phyloP scores from a whole-genome alignment of 2,888 invertebrate genomes.

The Lacanobia oleracea region DNA sequence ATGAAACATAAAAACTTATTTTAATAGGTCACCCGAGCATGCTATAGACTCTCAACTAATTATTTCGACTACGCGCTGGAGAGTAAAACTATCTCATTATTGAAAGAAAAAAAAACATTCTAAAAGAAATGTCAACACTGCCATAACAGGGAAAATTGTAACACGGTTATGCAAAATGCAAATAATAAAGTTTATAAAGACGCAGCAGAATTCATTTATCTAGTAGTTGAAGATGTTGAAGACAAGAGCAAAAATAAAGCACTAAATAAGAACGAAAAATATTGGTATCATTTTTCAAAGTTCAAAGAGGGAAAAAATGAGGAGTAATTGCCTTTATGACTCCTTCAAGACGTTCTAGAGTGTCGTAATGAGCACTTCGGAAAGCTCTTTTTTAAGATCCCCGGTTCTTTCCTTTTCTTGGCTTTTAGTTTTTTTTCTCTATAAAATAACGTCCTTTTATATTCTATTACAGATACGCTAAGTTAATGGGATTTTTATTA shows the following conservation, averaged over 20 bases:
- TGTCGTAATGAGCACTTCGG: constrained; percentile 79
- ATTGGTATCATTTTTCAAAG: constrained; percentile 52
- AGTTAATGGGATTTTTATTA: constrained; percentile 54
- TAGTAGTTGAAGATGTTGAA: constrained; percentile 17
- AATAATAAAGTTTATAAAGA: constrained; percentile 26
- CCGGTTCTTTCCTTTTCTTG: constrained; percentile 68
- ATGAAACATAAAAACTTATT: not conserved
- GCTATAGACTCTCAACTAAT: not conserved
- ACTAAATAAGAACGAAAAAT: constrained; percentile 40
- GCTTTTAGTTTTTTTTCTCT: constrained; percentile 67
- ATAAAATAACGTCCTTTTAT: constrained; percentile 57
- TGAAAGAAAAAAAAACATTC: not conserved
- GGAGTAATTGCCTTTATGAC: constrained; percentile 79
- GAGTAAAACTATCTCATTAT: not conserved
- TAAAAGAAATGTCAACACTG: not conserved
- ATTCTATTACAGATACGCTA: constrained; percentile 61
- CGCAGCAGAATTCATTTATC: constrained; percentile 17
- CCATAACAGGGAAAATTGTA: not conserved
- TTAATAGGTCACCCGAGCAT: not conserved
- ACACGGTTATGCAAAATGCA: not conserved
- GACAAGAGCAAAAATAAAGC: constrained; percentile 34
- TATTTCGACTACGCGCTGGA: not conserved
- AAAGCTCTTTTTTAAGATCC: constrained; percentile 73
- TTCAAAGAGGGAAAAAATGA: constrained; percentile 68
- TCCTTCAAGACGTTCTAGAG: constrained; percentile 73